These are phyloP conservation scores for Psephotus haematonotus DNA, from an alignment of 2,113 vertebrate genomes.

Conservation along the genomic window DNA sequence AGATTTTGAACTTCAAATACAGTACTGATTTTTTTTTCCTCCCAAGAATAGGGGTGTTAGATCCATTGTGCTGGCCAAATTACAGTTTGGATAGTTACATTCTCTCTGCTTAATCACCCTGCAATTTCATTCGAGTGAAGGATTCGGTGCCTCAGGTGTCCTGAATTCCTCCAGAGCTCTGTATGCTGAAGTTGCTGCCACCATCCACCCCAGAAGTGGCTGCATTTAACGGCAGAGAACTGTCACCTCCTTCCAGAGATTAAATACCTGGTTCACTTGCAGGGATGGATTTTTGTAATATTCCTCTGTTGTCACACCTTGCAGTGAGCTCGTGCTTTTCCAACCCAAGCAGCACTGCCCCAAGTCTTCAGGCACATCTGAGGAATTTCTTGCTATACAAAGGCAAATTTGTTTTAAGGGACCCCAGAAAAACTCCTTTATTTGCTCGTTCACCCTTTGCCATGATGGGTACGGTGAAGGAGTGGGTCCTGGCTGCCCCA, in stretches of 20 bases:
- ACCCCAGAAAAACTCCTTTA: neutral
- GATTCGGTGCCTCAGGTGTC: constrained; percentile 69
- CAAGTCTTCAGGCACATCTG: neutral
- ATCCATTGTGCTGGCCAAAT: constrained; percentile 67
- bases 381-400: neutral
- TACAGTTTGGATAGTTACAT: constrained; percentile 70
- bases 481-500: neutral
- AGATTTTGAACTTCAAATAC: constrained; percentile 67
- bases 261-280: neutral
- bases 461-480: accelerated
- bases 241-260: neutral
- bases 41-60: constrained; percentile 65
- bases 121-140: constrained; percentile 55
- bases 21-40: constrained; percentile 16
- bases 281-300: neutral
- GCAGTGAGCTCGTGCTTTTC: neutral
- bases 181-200: neutral
- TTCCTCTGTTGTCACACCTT: neutral
- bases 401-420: neutral
- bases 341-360: neutral
- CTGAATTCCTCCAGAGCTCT: constrained; percentile 43
- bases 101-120: constrained; percentile 66
- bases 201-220: neutral
- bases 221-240: neutral
- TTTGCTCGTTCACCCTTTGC: neutral